Conservation (phyloP, 2,888 invertebrate genomes). For the Luperina testacea region DNA sequence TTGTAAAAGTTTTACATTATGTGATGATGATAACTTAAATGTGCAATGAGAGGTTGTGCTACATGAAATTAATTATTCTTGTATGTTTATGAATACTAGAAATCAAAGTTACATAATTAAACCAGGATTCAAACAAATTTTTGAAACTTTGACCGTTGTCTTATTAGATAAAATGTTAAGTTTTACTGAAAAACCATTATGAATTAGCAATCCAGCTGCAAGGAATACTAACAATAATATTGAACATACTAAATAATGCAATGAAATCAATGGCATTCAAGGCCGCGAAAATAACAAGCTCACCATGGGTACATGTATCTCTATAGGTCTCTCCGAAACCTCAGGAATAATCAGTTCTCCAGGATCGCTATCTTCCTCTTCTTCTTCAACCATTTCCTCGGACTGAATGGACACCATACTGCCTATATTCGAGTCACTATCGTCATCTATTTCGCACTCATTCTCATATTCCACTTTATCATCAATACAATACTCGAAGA, state of each 20-base stretch:
- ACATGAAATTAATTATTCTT: not conserved
- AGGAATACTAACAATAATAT: not conserved
- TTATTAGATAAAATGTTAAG: not conserved
- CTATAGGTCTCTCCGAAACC: slow-evolving; percentile 51
- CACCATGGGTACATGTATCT: slow-evolving; percentile 58
- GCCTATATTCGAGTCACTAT: slow-evolving; percentile 81
- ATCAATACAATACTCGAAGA: slow-evolving; percentile 74
- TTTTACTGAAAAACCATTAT: not conserved
- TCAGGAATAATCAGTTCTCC: slow-evolving; percentile 76
- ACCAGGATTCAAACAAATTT: not conserved
- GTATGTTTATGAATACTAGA: not conserved
- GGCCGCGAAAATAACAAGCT: slow-evolving; percentile 51
- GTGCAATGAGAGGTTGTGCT: not conserved
- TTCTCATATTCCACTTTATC: slow-evolving; percentile 73
- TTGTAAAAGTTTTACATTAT: not conserved
- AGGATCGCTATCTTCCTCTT: slow-evolving; percentile 56
- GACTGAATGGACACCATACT: slow-evolving; percentile 83
- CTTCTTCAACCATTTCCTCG: slow-evolving; percentile 74
- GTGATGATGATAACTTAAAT: not conserved
- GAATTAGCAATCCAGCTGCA: not conserved
- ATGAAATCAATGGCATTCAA: slow-evolving; percentile 13
- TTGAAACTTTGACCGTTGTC: not conserved
- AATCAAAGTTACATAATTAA: not conserved
- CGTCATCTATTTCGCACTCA: slow-evolving; percentile 75
- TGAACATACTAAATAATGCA: not conserved